Evolutionary conservation across 2,797 vertebrate species (phyloP), one percentile per base, ranked within the genome.

Genomic region (Danio albolineatus): DNA sequence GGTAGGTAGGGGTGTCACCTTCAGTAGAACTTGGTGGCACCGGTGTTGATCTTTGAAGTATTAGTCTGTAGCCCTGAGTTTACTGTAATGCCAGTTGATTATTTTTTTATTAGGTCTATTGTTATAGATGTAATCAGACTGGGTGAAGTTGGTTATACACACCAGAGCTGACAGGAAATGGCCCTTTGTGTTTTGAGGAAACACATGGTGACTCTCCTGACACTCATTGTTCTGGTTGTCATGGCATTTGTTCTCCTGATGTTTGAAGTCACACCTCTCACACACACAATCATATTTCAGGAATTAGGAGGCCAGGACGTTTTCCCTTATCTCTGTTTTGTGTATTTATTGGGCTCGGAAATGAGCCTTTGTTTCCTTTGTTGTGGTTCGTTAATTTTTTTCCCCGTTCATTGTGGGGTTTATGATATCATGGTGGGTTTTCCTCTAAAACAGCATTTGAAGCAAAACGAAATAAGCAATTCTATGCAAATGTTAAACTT

Each of bases 191-290:
- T 62, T 64, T 43, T 62, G 49, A 86, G 88, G 86, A 89, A 87
- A 77, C 82, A 87, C 81, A 77, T 49, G 51, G 60, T 80, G 83
- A 83, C 80, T 64, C 44, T 71, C 46, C 62, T 86, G 83, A 84
- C 86, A 78, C 65, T 16, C 66, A 87, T 88, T 89, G 86, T 89
- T 87, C 76, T 74, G 13, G 61, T 83, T 80, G 76, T 61, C 49
- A 75, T 82, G 82, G 69, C 4, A 4, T 79, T 53, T 61, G 54
- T 59, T 78, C 65, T 59, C 54, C 44, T 60, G 44, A 78, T 78
- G 54, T 78, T 70, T 78, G 13, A 49, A 60, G 76, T 51, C 65
- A 59, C 43, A 69, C 76, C 76, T 78, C 12, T 49, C 2, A 28
- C 41, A 19, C 53, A 13, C 38, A 59, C 62, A 69, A 6, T 41